phyloP scores from a whole-genome alignment of 2,888 invertebrate species.

The Patella depressa region DNA sequence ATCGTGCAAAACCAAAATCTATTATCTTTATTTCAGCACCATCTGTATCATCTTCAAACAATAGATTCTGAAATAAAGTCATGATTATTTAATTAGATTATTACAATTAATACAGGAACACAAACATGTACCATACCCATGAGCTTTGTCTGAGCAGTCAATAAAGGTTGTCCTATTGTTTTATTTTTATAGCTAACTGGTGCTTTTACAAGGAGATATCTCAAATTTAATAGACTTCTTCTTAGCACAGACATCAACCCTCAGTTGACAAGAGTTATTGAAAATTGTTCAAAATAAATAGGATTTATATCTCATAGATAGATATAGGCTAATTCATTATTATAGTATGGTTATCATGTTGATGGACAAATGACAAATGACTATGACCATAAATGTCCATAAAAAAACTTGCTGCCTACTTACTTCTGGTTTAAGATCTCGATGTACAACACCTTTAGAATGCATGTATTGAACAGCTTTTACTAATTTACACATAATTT shows the following conservation, averaged over 20 bases:
- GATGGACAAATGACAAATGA: no score
- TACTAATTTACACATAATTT: conserved; percentile 85
- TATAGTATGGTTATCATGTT: no score
- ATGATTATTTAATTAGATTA: conserved; percentile 18
- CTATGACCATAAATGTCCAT: no score
- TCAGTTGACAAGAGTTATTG: no score
- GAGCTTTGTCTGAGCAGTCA: neutral
- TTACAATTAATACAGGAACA: neutral
- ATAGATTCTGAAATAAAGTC: conserved; percentile 75
- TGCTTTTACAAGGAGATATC: no score
- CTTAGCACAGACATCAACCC: no score
- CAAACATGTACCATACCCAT: neutral
- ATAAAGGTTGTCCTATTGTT: no score
- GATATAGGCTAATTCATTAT: no score
- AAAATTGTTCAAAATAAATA: no score
- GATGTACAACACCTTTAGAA: conserved; percentile 85
- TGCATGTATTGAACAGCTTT: conserved; percentile 90
- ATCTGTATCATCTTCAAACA: conserved; percentile 77
- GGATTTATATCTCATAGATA: no score
- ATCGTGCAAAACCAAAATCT: conserved; percentile 96
- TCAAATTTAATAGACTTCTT: no score
- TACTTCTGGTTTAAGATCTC: conserved; percentile 95
- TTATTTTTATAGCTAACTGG: no score
- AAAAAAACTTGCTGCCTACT: conserved; percentile 15
- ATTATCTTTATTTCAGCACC: conserved; percentile 86